These are phyloP conservation scores for Dendrocincla tyrannina DNA, from an alignment of 2,797 vertebrate genomes.

Conservation along the genomic window DNA sequence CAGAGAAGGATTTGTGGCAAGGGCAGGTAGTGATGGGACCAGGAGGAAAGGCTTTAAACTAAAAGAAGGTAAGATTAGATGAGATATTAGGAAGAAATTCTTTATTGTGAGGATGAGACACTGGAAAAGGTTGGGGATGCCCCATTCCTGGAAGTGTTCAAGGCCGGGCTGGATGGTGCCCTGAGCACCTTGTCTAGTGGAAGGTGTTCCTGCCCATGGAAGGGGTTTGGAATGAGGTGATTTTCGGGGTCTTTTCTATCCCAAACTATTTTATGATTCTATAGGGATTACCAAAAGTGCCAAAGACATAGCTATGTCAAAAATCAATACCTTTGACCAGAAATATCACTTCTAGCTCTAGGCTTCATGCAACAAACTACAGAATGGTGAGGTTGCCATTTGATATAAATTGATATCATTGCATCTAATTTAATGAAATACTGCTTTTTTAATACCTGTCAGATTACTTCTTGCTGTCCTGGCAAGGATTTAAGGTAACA, in stretches of 20 bases:
- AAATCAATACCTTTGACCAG: neutral
- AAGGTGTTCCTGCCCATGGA: neutral
- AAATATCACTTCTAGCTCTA: neutral
- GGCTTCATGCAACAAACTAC: neutral
- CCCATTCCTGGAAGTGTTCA: neutral
- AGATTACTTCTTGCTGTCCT: neutral
- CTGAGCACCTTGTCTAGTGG: neutral
- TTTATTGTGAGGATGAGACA: neutral
- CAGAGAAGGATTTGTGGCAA: neutral
- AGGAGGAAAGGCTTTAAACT: neutral
- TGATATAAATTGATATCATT: neutral
- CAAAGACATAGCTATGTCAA: neutral
- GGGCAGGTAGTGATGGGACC: neutral
- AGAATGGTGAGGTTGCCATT: neutral
- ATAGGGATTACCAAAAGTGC: neutral
- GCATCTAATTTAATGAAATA: neutral
- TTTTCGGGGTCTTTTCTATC: neutral
- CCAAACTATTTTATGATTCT: neutral
- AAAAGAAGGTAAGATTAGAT: neutral
- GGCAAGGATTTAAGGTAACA: neutral
- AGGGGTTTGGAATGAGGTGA: neutral
- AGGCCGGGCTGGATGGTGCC: neutral
- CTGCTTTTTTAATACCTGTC: neutral
- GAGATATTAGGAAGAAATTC: neutral
- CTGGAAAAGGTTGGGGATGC: neutral